Conservation (phyloP, 2,888 invertebrate genomes). For the Mythimna pallens region DNA sequence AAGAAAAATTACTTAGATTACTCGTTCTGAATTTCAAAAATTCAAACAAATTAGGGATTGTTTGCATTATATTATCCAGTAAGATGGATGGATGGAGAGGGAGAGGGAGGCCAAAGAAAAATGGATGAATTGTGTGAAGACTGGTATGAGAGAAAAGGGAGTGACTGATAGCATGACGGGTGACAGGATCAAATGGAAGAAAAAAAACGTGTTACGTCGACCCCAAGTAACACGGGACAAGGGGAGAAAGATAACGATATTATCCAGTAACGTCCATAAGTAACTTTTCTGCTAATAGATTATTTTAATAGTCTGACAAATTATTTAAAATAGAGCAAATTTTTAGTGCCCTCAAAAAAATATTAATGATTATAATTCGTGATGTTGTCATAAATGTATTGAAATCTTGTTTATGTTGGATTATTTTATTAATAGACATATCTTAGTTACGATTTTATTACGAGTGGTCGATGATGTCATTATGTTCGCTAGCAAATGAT, state of each 20-base stretch:
- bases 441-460: conserved; percentile 32
- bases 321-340: not conserved
- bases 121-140: too few relatives aligned
- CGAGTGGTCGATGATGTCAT: conserved; percentile 51
- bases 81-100: not conserved
- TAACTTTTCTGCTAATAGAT: not conserved
- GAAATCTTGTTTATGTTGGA: conserved; percentile 16
- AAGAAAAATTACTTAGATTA: not conserved
- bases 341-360: conserved; percentile 13
- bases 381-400: conserved; percentile 35
- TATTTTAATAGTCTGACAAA: not conserved
- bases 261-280: not conserved
- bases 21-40: not conserved
- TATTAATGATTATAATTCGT: conserved; percentile 18
- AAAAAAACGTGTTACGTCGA: too few relatives aligned
- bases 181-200: too few relatives aligned
- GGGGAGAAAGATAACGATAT: too few relatives aligned
- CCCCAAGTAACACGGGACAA: too few relatives aligned
- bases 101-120: too few relatives aligned
- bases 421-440: conserved; percentile 19
- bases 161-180: too few relatives aligned
- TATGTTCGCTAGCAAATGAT: conserved; percentile 35
- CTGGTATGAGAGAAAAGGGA: too few relatives aligned
- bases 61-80: not conserved
- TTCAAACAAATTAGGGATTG: not conserved